Evolutionary conservation across 2,888 invertebrate species (phyloP).

Genomic region (Drosophila paucipuncta): DNA sequence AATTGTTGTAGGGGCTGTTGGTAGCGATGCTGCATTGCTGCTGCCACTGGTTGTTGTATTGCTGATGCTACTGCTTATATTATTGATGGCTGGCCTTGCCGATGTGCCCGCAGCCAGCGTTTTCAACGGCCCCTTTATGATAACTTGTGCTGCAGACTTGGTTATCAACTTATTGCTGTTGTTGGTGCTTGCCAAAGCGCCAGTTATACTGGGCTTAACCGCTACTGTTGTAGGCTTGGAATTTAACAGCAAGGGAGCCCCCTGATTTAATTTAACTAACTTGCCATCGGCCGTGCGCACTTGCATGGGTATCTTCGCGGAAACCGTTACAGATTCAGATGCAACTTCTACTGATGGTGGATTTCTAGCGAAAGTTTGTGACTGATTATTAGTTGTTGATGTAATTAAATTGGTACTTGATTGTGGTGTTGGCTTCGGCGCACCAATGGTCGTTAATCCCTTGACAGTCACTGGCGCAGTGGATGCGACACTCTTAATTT

Average conservation of each 20-base stretch:
- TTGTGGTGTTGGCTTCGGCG: slow-evolving; percentile 5
- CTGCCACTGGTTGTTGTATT: slow-evolving; percentile 11
- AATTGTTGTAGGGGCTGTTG: slow-evolving; percentile 26
- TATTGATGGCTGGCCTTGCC: slow-evolving; percentile 33
- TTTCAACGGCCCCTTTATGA: slow-evolving; percentile 57
- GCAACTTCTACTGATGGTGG: slow-evolving; percentile 6
- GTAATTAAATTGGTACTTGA: not conserved
- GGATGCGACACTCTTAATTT: slow-evolving; percentile 49
- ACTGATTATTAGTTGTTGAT: not conserved
- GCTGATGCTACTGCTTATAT: slow-evolving; percentile 9
- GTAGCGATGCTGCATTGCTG: slow-evolving; percentile 9
- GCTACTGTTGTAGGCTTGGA: slow-evolving; percentile 42
- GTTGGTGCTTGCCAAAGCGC: slow-evolving; percentile 10
- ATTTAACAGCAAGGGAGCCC: slow-evolving; percentile 55
- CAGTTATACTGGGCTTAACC: slow-evolving; percentile 5
- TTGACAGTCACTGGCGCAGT: slow-evolving; percentile 40
- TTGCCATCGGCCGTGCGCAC: slow-evolving; percentile 73
- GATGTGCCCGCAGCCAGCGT: slow-evolving; percentile 35
- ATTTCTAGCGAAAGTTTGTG: slow-evolving; percentile 6
- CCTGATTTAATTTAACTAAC: slow-evolving; percentile 64
- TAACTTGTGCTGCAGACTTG: slow-evolving; percentile 56
- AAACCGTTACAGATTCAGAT: not conserved
- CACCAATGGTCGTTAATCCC: slow-evolving; percentile 43
- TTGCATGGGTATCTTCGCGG: slow-evolving; percentile 54
- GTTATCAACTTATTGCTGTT: slow-evolving; percentile 37